Conservation (phyloP, 2,888 invertebrate genomes). For the Serripes groenlandicus region DNA sequence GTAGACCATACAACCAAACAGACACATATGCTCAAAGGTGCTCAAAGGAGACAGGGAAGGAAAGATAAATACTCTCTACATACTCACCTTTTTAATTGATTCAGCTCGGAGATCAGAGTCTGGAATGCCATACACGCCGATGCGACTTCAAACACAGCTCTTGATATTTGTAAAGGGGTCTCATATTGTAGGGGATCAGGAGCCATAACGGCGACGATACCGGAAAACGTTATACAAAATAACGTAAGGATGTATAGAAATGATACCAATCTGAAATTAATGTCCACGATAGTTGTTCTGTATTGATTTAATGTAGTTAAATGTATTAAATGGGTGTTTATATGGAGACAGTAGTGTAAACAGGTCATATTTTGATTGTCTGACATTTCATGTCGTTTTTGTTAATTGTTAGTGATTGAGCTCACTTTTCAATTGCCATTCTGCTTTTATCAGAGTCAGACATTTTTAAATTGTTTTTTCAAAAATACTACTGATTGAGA, state of each 20-base stretch:
- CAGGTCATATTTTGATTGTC: neutral
- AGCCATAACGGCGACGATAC: conserved; percentile 70
- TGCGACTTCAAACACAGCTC: conserved; percentile 77
- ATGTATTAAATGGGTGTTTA: neutral
- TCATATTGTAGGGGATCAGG: conserved; percentile 74
- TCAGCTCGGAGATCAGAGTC: conserved; percentile 75
- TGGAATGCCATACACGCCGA: conserved; percentile 63
- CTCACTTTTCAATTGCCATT: neutral
- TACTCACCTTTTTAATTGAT: conserved; percentile 79
- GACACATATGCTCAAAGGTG: no score
- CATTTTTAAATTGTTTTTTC: no score
- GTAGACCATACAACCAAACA: no score
- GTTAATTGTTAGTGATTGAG: neutral
- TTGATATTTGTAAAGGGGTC: conserved; percentile 71
- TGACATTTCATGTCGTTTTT: no score
- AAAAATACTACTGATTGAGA: no score
- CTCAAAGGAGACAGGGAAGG: no score
- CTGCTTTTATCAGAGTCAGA: neutral
- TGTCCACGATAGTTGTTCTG: neutral
- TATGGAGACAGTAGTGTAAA: neutral
- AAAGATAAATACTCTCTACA: no score
- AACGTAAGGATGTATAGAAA: conserved; percentile 74
- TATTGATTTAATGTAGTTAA: neutral
- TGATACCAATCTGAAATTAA: conserved; percentile 66
- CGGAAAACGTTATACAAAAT: conserved; percentile 74